Evolutionary conservation across 1,140 invertebrate genomes (phyloP), one percentile per base, ranked within the genome.

Genomic region (Meteorus sp.): DNA sequence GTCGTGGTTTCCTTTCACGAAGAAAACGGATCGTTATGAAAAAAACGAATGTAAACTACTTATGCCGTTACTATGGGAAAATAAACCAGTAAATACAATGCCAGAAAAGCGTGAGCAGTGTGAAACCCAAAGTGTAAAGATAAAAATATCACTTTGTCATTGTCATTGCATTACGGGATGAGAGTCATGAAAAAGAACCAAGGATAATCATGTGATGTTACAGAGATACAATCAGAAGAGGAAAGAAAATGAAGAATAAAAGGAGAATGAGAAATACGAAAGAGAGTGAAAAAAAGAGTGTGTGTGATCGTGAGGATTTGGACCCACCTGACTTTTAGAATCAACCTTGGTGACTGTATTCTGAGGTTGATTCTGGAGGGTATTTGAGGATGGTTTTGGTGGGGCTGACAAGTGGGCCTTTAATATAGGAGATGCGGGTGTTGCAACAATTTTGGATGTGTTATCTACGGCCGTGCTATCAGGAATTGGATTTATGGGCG

Each of bases 381-480:
- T 68, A 63, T 61, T 72, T 63, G 75, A 70, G 43, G 70, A 66
- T 68, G 78, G 78, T 78, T 86, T 87, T 48, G 86, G 84, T 56
- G 88, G 88, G 61, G 87, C 86, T 71, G 87, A 88, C 55, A 90
- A 81, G 74, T 89, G 88, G 67, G 88, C 88, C 81, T 90, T 90
- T 15, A 90, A 82, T 73, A 90, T 91, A n/a, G 87, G 86, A 56
- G 87, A 88, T 20, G 83, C 81, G 43, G 85, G 84, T 55, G 82
- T 67, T 44, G 72, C 64, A 52, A 55, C 69, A 64, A 66, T 59
- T 65, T 71, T 68, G 60, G 68, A 62, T 66, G 69, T 62, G 71
- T 67, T 73, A 39, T 77, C 74, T 60, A 62, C 45, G 61, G 66
- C 64, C 59, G 71, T 70, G 70, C 67, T 74, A 71, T 75, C 70